These are phyloP conservation scores for Chionomys nivalis DNA, from an alignment of 2,113 vertebrate genomes.

Conservation along the genomic window DNA sequence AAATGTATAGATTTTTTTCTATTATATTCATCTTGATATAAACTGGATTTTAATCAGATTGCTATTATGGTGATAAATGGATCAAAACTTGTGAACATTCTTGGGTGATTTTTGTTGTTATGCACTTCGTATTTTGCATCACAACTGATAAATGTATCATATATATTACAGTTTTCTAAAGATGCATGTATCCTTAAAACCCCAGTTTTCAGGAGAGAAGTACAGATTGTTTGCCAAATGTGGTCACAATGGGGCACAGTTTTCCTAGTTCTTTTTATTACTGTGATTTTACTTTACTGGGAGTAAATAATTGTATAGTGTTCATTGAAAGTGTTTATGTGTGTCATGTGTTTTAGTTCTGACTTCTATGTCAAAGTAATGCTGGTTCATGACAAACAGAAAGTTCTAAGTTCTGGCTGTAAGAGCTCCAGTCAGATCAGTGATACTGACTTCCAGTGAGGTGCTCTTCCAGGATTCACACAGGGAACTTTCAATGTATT, in stretches of 20 bases:
- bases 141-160: neutral
- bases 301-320: neutral
- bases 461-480: neutral
- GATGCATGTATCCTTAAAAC: neutral
- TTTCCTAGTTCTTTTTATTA: neutral
- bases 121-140: neutral
- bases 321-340: neutral
- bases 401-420: neutral
- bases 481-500: neutral
- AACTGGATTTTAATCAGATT: neutral
- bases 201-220: neutral
- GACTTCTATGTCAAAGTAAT: neutral
- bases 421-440: neutral
- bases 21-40: neutral
- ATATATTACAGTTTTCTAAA: neutral
- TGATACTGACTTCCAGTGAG: neutral
- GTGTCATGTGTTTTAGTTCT: neutral
- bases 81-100: neutral
- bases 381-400: neutral
- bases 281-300: neutral
- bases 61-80: neutral
- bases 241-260: neutral
- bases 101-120: neutral
- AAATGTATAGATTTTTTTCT: neutral
- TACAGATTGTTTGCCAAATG: neutral